Conservation (phyloP, 37 sponge, comb jelly and placozoan genomes). For the Aplysina aerophoba region DNA sequence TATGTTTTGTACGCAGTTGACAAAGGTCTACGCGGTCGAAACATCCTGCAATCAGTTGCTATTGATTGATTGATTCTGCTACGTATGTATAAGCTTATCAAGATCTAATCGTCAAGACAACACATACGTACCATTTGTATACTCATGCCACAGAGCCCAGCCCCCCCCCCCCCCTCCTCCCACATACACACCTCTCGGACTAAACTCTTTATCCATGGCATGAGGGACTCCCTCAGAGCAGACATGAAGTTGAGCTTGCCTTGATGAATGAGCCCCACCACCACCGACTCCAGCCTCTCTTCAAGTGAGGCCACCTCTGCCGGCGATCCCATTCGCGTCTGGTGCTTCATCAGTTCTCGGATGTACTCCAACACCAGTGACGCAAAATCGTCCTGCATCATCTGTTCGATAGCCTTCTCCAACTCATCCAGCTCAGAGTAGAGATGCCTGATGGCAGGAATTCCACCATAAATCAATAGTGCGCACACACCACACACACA, state of each 20-base stretch:
- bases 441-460: constrained; percentile 63
- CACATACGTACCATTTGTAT: too few species aligned
- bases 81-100: too few species aligned
- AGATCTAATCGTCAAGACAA: too few species aligned
- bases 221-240: constrained; percentile 63
- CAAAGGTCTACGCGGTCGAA: too few species aligned
- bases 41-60: too few species aligned
- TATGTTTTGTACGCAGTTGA: too few species aligned
- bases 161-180: too few species aligned
- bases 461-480: neutral
- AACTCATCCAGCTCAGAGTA: constrained; percentile 90
- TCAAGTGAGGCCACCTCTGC: constrained; percentile 29
- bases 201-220: constrained; percentile 43
- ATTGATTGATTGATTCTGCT: too few species aligned
- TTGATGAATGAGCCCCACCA: constrained; percentile 79
- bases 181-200: constrained; percentile 54
- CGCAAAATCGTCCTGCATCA: constrained; percentile 96
- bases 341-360: constrained; percentile 1
- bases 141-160: too few species aligned
- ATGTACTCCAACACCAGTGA: constrained; percentile 71
- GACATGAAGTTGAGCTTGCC: constrained; percentile 74
- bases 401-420: constrained; percentile 88
- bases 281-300: constrained; percentile 76
- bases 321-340: neutral
- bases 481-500: neutral